Evolutionary conservation across 2,888 invertebrate species (phyloP).

Genomic region (Tyria jacobaeae): DNA sequence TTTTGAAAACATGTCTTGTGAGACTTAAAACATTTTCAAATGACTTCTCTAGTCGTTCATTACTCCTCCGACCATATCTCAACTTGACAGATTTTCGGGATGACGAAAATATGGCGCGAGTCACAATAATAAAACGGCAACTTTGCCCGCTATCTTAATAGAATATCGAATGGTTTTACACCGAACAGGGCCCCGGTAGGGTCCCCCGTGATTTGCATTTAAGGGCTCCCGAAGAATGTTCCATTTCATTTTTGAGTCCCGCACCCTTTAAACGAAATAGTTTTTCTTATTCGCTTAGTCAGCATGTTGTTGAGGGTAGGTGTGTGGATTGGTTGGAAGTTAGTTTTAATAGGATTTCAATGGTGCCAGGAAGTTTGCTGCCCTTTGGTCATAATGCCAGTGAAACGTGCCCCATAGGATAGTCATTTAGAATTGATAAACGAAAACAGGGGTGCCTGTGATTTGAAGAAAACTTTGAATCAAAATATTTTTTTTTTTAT

Average conservation of each 20-base stretch:
- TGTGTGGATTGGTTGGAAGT: background rate
- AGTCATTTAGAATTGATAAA: background rate
- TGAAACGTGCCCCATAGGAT: background rate
- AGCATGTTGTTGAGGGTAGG: constrained; percentile 16
- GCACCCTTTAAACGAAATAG: constrained; percentile 46
- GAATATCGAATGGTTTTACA: constrained; percentile 68
- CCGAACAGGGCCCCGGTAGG: constrained; percentile 3
- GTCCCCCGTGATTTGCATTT: constrained; percentile 50
- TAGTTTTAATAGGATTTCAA: constrained; percentile 15
- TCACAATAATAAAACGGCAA: constrained; percentile 62
- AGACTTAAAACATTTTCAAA: background rate
- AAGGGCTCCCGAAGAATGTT: constrained; percentile 35
- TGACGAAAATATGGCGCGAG: constrained; percentile 76
- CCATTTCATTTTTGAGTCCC: constrained; percentile 48
- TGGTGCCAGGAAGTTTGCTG: constrained; percentile 3
- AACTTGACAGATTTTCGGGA: constrained; percentile 71
- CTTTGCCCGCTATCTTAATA: constrained; percentile 77
- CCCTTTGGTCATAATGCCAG: background rate
- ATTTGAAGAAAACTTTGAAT: background rate
- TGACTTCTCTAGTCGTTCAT: constrained; percentile 26
- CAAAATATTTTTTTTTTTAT: too few relatives aligned
- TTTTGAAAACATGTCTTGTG: background rate
- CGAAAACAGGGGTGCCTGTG: background rate
- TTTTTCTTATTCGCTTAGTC: constrained; percentile 44
- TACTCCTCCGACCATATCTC: constrained; percentile 62